Conservation (phyloP, 2,797 vertebrate species). For the Acanthornis magna region DNA sequence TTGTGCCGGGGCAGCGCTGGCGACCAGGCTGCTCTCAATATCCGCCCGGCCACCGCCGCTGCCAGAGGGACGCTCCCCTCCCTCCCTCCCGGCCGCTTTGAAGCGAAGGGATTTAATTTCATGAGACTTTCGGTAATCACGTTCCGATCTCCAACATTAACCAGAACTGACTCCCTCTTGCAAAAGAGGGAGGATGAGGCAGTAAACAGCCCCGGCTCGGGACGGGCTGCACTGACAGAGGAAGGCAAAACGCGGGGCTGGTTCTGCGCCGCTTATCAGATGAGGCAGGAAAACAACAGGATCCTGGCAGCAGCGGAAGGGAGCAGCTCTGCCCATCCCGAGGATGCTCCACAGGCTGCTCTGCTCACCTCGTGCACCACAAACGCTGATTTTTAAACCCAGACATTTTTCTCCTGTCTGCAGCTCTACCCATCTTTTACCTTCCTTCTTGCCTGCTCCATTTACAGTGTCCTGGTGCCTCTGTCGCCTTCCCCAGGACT, state of each 20-base stretch:
- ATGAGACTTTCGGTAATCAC: conserved; percentile 75
- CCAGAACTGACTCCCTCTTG: conserved; percentile 75
- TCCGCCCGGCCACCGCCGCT: conserved; percentile 72
- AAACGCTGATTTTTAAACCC: background rate
- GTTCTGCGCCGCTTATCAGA: conserved; percentile 19
- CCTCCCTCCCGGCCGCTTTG: conserved; percentile 76
- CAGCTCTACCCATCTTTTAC: background rate
- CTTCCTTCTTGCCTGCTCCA: background rate
- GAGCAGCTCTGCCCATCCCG: conserved; percentile 49
- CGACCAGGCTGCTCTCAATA: conserved; percentile 76
- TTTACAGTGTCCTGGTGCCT: background rate
- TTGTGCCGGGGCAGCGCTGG: conserved; percentile 68
- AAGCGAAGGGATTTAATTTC: conserved; percentile 82
- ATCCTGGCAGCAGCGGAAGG: conserved; percentile 46
- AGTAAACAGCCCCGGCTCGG: conserved; percentile 34
- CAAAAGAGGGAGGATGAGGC: conserved; percentile 35
- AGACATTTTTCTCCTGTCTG: background rate
- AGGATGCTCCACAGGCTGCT: conserved; percentile 31
- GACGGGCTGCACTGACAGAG: conserved; percentile 21
- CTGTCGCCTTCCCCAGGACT: background rate
- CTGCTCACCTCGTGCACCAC: background rate
- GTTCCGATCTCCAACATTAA: conserved; percentile 83
- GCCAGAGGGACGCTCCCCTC: conserved; percentile 64
- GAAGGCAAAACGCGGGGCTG: conserved; percentile 25
- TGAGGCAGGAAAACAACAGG: conserved; percentile 12